Conservation (phyloP, 2,797 vertebrate genomes). For the Catharus ustulatus region DNA sequence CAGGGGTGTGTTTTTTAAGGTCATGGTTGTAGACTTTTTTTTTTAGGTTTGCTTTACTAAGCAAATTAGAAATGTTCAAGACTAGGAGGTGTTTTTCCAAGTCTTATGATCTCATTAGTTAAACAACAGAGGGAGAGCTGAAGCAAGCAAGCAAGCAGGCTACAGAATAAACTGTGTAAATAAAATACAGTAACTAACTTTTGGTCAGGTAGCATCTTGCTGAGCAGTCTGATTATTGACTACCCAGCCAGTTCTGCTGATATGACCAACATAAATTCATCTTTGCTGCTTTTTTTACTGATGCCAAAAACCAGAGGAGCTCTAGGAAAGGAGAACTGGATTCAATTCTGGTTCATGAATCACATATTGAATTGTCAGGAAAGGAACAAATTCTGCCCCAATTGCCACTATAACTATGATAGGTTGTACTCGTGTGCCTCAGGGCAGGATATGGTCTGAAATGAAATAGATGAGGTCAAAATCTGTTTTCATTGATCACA, state of each 20-base stretch:
- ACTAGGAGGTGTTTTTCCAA: conserved; percentile 23
- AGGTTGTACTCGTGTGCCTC: conserved; percentile 41
- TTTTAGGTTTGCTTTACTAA: conserved; percentile 46
- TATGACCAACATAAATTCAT: conserved; percentile 47
- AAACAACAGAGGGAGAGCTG: conserved; percentile 28
- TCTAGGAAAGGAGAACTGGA: conserved; percentile 36
- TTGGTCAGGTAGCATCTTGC: conserved; percentile 10
- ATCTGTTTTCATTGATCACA: conserved; percentile 70
- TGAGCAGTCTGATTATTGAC: conserved; percentile 46
- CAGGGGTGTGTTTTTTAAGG: neutral
- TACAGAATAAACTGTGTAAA: neutral
- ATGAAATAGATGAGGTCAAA: conserved; percentile 70
- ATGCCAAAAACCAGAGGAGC: conserved; percentile 21
- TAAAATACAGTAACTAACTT: conserved; percentile 43
- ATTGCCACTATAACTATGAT: conserved; percentile 68
- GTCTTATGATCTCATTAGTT: conserved; percentile 42
- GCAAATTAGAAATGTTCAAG: conserved; percentile 44
- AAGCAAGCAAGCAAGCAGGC: conserved; percentile 28
- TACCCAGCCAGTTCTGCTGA: conserved; percentile 38
- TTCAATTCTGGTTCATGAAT: conserved; percentile 66
- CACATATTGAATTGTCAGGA: conserved; percentile 68
- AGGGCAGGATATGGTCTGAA: conserved; percentile 48
- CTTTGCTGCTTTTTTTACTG: conserved; percentile 32
- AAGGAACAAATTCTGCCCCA: conserved; percentile 70
- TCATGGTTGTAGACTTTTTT: conserved; percentile 1